phyloP scores from a whole-genome alignment of 2,888 invertebrate genomes.

The Boloria euphrosyne region DNA sequence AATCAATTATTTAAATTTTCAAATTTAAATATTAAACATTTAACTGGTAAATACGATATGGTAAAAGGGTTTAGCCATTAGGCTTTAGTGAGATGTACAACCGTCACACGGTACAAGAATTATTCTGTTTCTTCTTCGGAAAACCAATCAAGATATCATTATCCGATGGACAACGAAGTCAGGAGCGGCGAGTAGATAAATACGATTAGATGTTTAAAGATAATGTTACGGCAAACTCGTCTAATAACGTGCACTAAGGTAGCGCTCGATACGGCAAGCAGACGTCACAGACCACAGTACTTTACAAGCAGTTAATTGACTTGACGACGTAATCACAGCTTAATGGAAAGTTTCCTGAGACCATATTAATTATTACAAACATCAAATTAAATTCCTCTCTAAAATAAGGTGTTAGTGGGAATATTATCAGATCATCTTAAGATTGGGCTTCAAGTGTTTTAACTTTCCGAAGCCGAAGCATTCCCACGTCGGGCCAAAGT shows the following conservation, averaged over 20 bases:
- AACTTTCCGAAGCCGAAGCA: neutral
- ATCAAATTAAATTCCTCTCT: neutral
- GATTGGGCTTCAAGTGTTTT: neutral
- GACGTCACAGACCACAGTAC: conserved; percentile 6
- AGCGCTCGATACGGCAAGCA: neutral
- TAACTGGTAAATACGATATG: no score
- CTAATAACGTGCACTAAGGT: conserved; percentile 3
- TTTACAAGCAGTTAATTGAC: conserved; percentile 18
- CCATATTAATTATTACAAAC: conserved; percentile 3
- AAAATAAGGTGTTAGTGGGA: conserved; percentile 8
- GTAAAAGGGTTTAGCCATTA: no score
- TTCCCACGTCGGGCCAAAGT: neutral
- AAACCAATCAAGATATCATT: neutral
- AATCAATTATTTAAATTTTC: no score
- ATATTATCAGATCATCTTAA: conserved; percentile 2
- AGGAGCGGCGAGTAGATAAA: conserved; percentile 7
- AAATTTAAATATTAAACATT: no score
- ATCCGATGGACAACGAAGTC: neutral
- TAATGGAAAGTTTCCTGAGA: conserved; percentile 58
- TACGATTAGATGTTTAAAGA: conserved; percentile 10
- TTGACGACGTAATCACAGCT: conserved; percentile 15
- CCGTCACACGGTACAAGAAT: neutral
- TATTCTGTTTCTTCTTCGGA: neutral
- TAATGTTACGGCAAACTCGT: conserved; percentile 10
- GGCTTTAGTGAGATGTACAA: no score